phyloP scores from a whole-genome alignment of 2,888 invertebrate genomes.

The Campaea margaritaria region DNA sequence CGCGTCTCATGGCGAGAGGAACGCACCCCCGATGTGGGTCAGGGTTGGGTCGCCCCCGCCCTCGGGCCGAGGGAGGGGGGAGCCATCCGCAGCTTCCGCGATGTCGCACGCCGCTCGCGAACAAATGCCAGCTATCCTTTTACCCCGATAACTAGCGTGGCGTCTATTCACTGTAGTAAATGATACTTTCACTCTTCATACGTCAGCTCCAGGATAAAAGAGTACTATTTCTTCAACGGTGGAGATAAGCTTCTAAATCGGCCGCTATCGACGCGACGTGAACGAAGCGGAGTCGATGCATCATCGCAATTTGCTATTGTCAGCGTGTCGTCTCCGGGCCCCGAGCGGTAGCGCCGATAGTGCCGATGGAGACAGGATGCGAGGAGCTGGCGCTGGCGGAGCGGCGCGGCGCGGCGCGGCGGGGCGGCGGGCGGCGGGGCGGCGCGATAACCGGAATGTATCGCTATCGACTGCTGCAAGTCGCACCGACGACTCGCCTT shows the following conservation, averaged over 20 bases:
- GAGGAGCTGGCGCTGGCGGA: neutral
- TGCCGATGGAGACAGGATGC: neutral
- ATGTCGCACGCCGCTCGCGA: slow-evolving; percentile 13
- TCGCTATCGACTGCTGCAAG: neutral
- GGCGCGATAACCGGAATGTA: neutral
- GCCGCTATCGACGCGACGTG: neutral
- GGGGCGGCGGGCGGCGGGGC: neutral
- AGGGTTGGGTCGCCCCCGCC: slow-evolving; percentile 47
- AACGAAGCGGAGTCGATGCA: slow-evolving; percentile 5
- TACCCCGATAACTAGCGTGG: slow-evolving; percentile 11
- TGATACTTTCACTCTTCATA: slow-evolving; percentile 7
- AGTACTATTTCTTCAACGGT: slow-evolving; percentile 5
- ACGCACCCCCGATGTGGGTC: slow-evolving; percentile 45
- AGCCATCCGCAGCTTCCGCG: slow-evolving; percentile 22
- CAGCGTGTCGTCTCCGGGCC: slow-evolving; percentile 2
- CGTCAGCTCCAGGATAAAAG: neutral
- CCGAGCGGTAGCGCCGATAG: neutral
- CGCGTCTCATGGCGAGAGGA: slow-evolving; percentile 15
- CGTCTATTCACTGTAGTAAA: neutral
- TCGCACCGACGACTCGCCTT: no score
- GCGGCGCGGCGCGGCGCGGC: neutral
- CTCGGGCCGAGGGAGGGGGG: slow-evolving; percentile 26
- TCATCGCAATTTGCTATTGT: slow-evolving; percentile 17
- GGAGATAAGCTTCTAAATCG: slow-evolving; percentile 20
- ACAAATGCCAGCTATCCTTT: slow-evolving; percentile 19